Evolutionary conservation across 2,797 vertebrate species (phyloP), one percentile per base, ranked within the genome.

Genomic region (Sebastes cheni): DNA sequence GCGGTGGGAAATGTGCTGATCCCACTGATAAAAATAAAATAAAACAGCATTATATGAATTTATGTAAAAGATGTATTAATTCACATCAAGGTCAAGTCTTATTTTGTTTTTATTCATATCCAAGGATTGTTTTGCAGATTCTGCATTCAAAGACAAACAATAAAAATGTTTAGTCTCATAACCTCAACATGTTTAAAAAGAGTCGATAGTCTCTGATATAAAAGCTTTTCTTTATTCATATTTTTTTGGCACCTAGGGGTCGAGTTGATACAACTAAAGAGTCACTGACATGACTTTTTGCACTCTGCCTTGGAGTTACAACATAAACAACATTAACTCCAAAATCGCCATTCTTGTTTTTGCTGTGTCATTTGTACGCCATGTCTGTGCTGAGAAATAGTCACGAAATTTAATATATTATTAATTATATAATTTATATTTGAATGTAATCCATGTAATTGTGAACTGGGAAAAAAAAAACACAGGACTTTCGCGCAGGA

Each of bases 401-500:
- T 39, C 36, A 6, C 5, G 5, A 39, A 14, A 14, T 14, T 39
- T 14, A 39, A 39, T 39, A 39, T 39, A 39, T 39, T 39, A 39
- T 39, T 39, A 39, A 39, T 39, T 39, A 39, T 39, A 36, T 36
- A 32, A 32, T 32, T 8, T 32, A 36, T 39, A 39, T 39, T 6
- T 39, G 13, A 0, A 39, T 39, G 2, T 39, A 14, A 39, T 39
- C 5, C 36, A 0, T 0, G 36, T 39, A 39, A 39, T 39, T 39
- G 13, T 39, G 13, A 13, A 36, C 34, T 2, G 0, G 34, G 11
- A 12, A 36, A 36, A 36, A 36, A 36, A 36, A 36, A 36, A 36
- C 2, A 36, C 4, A 36, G 4, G 11, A 39, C 36, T 14, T 2
- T 1, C 5, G 13, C 0, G 0, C 13, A 39, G 36, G 36, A 39